A percentile compares a stretch with the other conserved stretches of the same genome.
Conservation (phyloP, 2,888 invertebrate species). For the Melanchra persicariae region DNA sequence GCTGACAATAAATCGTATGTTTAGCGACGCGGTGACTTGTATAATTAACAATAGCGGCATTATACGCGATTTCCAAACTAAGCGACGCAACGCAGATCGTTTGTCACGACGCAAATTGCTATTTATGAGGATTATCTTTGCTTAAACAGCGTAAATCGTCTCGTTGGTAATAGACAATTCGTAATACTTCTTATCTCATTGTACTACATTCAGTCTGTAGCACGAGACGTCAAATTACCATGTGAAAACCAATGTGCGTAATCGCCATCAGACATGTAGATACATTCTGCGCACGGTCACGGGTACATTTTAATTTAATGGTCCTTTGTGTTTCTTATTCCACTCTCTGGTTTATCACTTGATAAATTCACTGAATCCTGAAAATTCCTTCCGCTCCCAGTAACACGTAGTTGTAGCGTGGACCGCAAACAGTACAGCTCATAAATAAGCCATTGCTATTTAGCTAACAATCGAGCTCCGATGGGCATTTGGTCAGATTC, state of each 20-base stretch:
- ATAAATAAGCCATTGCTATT: conserved; percentile 89
- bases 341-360: conserved; percentile 56
- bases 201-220: conserved; percentile 19
- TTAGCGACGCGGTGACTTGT: conserved; percentile 88
- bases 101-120: conserved; percentile 89
- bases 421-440: conserved; percentile 76
- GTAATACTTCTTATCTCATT: conserved; percentile 57
- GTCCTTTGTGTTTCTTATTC: conserved; percentile 55
- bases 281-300: neutral
- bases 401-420: conserved; percentile 72
- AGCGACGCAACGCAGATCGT: conserved; percentile 83
- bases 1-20: conserved; percentile 89
- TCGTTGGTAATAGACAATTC: conserved; percentile 67
- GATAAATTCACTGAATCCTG: conserved; percentile 60
- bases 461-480: conserved; percentile 86
- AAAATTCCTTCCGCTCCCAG: conserved; percentile 72
- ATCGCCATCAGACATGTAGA: conserved; percentile 8
- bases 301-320: conserved; percentile 35
- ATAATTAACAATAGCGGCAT: conserved; percentile 89
- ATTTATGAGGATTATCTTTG: conserved; percentile 88
- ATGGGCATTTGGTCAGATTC: conserved; percentile 90
- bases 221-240: conserved; percentile 3
- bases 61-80: conserved; percentile 89
- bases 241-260: conserved; percentile 21
- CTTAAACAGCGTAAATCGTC: conserved; percentile 77